Evolutionary conservation across 2,797 vertebrate species (phyloP), one percentile per base, ranked within the genome.

Genomic region (Coilia nasus): DNA sequence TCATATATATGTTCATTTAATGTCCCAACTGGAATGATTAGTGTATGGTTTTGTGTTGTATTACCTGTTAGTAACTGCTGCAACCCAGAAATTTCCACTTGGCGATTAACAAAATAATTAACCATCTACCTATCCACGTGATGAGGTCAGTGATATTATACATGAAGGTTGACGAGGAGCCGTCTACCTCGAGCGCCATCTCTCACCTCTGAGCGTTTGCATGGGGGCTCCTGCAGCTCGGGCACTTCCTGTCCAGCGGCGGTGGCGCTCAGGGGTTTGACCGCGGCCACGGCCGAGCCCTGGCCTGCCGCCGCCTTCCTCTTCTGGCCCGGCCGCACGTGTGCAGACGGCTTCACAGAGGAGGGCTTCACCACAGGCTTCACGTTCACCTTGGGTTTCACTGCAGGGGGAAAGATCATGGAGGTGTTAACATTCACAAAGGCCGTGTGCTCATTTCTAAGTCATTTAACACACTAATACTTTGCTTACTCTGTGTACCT

Each of bases 331-430:
- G 95, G 87, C 83, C 95, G 97, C 19, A 95, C 85, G 44, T 95
- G 94, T 47, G 92, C 92, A 0, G 92, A 87, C 7, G 92, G 92
- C 91, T 96, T 98, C 90, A 96, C 17, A 2, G 67, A 17, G 67
- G 67, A 75, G 0, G 71, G 15, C 71, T 78, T 89, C 15, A 97
- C 94, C 1, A 92, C 96, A 0, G 96, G 96, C 90, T 97, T 98
- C 90, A 97, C 96, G 28, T 95, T 98, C 89, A 96, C 90, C 87
- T 97, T 98, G 82, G 97, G 94, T 88, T 96, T 97, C 93, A 94
- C 98, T 99, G 87, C 0, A 93, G 92, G 0, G 3, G 9, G 84
- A 7, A 41, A 81, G 47, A 50, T 6, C 71, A 62, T 67, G 59
- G 28, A 19, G 46, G 11, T 71, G 85, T n/a, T 10, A 35, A 60